Conservation (phyloP, 2,888 invertebrate species). For the Tolmerus cingulatus region DNA sequence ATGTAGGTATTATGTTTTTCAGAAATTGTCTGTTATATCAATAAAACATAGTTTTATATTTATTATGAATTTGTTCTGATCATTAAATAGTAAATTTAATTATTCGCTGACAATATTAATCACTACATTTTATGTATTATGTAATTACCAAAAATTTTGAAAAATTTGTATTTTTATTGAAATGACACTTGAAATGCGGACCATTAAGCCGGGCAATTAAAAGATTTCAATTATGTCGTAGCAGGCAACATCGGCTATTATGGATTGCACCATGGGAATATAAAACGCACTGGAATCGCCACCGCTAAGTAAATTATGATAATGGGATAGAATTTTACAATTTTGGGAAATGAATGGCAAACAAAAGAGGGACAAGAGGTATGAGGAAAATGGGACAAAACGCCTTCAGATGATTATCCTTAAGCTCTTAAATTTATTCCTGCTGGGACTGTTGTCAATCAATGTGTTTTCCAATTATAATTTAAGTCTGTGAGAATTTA, state of each 20-base stretch:
- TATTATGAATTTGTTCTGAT: too few relatives aligned
- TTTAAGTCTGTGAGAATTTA: background rate
- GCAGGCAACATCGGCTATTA: background rate
- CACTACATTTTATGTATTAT: background rate
- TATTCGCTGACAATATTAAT: too few relatives aligned
- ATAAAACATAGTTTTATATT: too few relatives aligned
- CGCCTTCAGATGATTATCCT: background rate
- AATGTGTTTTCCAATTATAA: background rate
- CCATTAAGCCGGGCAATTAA: background rate
- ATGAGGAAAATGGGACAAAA: background rate
- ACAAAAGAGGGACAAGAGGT: background rate
- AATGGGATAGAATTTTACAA: background rate
- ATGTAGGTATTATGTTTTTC: too few relatives aligned
- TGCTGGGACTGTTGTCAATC: background rate
- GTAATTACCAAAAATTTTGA: background rate
- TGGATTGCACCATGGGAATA: background rate
- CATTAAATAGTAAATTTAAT: too few relatives aligned
- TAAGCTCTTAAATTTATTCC: background rate
- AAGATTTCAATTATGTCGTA: background rate
- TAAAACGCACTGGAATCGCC: background rate
- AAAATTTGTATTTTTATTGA: background rate
- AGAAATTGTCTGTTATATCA: too few relatives aligned
- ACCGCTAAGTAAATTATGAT: background rate
- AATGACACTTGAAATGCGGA: background rate
- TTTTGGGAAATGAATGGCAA: background rate